Conservation (phyloP, 2,888 invertebrate genomes). For the Ormyrus labotus region DNA sequence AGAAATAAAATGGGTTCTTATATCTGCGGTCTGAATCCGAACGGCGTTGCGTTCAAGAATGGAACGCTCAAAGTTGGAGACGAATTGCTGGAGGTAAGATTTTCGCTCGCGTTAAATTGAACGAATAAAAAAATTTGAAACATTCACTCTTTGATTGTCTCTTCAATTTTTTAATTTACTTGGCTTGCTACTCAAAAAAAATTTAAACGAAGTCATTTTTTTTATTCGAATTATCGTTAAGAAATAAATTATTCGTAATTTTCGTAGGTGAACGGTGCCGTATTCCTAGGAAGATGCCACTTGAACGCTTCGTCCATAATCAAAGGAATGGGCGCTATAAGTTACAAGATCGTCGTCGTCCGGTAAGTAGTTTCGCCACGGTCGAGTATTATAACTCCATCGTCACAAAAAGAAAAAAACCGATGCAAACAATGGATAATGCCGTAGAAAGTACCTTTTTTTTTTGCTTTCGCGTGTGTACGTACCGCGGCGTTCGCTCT, state of each 20-base stretch:
- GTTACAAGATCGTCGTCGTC: slow-evolving; percentile 90
- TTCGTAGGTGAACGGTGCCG: slow-evolving; percentile 92
- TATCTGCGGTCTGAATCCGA: slow-evolving; percentile 95
- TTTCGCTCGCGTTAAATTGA: neutral
- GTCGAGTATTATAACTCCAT: neutral
- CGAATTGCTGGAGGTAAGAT: slow-evolving; percentile 91
- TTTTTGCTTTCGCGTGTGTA: neutral
- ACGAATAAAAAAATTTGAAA: neutral
- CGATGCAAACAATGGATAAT: neutral
- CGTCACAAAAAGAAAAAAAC: neutral
- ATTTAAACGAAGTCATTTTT: slow-evolving; percentile 6
- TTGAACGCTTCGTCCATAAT: slow-evolving; percentile 97
- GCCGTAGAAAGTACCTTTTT: slow-evolving; percentile 32
- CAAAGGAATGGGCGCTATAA: slow-evolving; percentile 89
- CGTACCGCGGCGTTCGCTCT: neutral
- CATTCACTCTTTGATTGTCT: too few species aligned
- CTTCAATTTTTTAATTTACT: too few species aligned
- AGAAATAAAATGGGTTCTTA: slow-evolving; percentile 97
- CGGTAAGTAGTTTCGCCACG: slow-evolving; percentile 79
- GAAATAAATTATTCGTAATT: slow-evolving; percentile 62
- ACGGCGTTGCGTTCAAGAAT: slow-evolving; percentile 86
- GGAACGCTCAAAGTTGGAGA: slow-evolving; percentile 92
- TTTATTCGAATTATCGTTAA: neutral
- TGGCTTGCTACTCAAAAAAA: neutral
- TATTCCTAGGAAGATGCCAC: slow-evolving; percentile 95